Conservation (phyloP, 2,888 invertebrate species). For the Colletes collaris region DNA sequence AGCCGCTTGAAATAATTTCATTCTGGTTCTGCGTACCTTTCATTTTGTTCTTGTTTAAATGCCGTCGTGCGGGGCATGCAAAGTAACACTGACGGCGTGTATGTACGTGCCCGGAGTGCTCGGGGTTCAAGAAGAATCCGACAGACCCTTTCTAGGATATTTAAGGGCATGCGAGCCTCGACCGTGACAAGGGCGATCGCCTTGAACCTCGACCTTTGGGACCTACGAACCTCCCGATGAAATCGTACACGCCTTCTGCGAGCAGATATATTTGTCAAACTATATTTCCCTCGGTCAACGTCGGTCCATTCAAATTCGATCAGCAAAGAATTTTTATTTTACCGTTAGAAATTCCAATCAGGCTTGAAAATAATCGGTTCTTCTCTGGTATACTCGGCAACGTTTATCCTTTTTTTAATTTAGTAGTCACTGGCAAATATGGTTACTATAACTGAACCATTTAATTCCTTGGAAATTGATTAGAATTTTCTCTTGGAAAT, state of each 20-base stretch:
- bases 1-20: conserved; percentile 66
- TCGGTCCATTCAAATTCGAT: too few species aligned
- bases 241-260: conserved; percentile 11
- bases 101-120: conserved; percentile 56
- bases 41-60: conserved; percentile 66
- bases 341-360: too few species aligned
- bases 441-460: too few species aligned
- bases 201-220: conserved; percentile 53
- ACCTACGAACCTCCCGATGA: conserved; percentile 28
- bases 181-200: conserved; percentile 58
- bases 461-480: too few species aligned
- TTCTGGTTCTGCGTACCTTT: conserved; percentile 60
- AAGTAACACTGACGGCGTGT: conserved; percentile 62
- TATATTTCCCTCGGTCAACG: neutral
- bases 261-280: conserved; percentile 5
- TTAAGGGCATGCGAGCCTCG: conserved; percentile 53
- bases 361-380: too few species aligned
- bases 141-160: conserved; percentile 35
- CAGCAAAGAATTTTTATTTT: too few species aligned
- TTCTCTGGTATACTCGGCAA: too few species aligned
- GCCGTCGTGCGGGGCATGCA: conserved; percentile 56
- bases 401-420: too few species aligned
- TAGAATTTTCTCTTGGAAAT: too few species aligned
- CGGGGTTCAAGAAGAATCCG: conserved; percentile 32
- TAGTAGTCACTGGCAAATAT: too few species aligned